Base-by-base conservation (phyloP, 1,140 invertebrate species). In the Lycorma delicatula region DNA sequence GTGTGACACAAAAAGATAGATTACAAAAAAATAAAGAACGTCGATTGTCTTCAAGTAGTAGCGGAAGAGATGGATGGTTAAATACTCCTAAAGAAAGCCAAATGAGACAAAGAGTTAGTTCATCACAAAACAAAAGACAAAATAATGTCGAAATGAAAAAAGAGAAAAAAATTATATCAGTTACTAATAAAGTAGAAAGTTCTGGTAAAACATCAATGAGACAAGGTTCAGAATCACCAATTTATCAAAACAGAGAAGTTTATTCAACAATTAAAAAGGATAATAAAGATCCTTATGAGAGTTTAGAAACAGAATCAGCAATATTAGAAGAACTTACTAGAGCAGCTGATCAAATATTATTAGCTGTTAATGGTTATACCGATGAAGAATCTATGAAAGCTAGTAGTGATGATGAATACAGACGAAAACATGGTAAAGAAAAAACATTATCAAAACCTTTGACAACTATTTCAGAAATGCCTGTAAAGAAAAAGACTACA, bases 251-350 rank as follows among this genome's bases (percentile, higher is more conserved):
- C 47, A 50, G 56, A 41, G 31, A 48, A 41, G 36, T 57, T 4
- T 57, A 51, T 25, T 16, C 48, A 26, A n/a, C n/a, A n/a, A n/a
- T n/a, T n/a, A n/a, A n/a, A n/a, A n/a, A n/a, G n/a, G 34, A 44
- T 13, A 54, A 36, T 25, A 54, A 26, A 18, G 52, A 54, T 13
- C 26, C 46, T 23, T 36, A 31, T 47, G 18, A 62, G 28, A 54
- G 41, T 11, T 36, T 22, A 0, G 55, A 55, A n/a, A 50, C 65
- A 28, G 69, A 70, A 46, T 63, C 66, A 57, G 64, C 63, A 1
- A 76, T 78, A 44, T 64, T 78, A 46, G 75, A 77, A 46, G 75
- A 77, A 61, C 63, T 78, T 44, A 78, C 75, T 5, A 74, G 71
- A 64, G 75, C 76, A 13, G 76, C 76, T 6, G 75, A 77, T 67